Evolutionary conservation across 2,797 vertebrate genomes (phyloP).

Genomic region (Zalophus californianus): DNA sequence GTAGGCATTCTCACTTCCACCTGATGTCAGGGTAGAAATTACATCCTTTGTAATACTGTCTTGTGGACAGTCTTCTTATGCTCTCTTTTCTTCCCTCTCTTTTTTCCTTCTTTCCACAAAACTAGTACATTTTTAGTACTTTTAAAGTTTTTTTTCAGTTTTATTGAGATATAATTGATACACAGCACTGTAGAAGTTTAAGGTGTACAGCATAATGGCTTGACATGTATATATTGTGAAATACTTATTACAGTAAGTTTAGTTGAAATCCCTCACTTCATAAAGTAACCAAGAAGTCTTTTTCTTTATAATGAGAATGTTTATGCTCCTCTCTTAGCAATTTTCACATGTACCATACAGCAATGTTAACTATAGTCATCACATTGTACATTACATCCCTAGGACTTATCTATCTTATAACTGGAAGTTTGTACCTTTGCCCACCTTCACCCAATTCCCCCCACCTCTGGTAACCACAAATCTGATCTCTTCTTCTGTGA

Average conservation of each 20-base stretch:
- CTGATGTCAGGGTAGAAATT: conserved; percentile 10
- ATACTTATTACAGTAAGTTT: not conserved
- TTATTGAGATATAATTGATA: not conserved
- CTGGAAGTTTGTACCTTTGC: not conserved
- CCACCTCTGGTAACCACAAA: not conserved
- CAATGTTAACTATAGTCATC: not conserved
- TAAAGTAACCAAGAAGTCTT: not conserved
- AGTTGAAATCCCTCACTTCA: not conserved
- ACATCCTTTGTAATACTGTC: conserved; percentile 47
- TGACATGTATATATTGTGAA: not conserved
- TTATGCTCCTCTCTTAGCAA: not conserved
- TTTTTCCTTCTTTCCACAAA: not conserved
- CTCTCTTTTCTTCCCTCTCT: not conserved
- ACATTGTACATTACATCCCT: not conserved
- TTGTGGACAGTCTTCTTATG: not conserved
- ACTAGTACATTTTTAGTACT: not conserved
- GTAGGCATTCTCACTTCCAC: not conserved
- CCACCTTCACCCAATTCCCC: not conserved
- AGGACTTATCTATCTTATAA: not conserved
- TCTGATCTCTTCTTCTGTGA: not conserved
- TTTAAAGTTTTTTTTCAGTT: not conserved
- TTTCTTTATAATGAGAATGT: not conserved
- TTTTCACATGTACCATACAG: not conserved
- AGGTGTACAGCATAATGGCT: not conserved
- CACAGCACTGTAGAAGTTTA: not conserved